These are phyloP conservation scores for Epinephelus cyanopodus DNA, from an alignment of 2,113 vertebrate species.

Conservation along the genomic window DNA sequence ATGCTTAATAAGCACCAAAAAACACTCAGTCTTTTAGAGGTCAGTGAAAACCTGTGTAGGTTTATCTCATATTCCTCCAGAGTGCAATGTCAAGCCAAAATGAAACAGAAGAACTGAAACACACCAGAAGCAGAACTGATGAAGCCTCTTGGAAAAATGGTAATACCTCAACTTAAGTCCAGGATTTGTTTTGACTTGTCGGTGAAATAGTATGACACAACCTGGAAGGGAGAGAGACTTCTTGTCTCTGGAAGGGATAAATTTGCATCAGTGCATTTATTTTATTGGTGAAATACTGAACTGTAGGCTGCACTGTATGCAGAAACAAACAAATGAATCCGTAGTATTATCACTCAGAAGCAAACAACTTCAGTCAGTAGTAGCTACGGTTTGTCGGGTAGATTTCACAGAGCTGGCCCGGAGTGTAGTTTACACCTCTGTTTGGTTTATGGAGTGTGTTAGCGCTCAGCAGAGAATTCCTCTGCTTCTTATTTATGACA, in stretches of 20 bases:
- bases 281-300: background rate
- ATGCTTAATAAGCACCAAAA: background rate
- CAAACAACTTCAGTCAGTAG: background rate
- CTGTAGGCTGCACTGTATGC: background rate
- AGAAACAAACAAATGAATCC: background rate
- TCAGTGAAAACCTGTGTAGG: background rate
- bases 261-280: background rate
- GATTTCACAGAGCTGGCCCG: conserved; percentile 43
- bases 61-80: background rate
- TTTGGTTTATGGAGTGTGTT: conserved; percentile 74
- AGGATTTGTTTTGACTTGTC: background rate
- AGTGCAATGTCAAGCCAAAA: background rate
- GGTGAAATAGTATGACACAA: background rate
- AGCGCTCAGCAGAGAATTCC: conserved; percentile 66
- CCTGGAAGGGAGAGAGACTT: background rate
- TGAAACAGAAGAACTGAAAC: background rate
- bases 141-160: background rate
- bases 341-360: background rate
- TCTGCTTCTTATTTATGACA: conserved; percentile 80
- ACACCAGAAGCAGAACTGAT: background rate
- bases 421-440: conserved; percentile 69
- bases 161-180: background rate
- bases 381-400: background rate
- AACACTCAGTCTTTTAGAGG: background rate
- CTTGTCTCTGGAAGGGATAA: background rate